A percentile compares a stretch with the other conserved stretches of the same genome.
These are phyloP conservation scores for Nemoura dubitans DNA, from an alignment of 2,888 invertebrate genomes.

Conservation along the genomic window DNA sequence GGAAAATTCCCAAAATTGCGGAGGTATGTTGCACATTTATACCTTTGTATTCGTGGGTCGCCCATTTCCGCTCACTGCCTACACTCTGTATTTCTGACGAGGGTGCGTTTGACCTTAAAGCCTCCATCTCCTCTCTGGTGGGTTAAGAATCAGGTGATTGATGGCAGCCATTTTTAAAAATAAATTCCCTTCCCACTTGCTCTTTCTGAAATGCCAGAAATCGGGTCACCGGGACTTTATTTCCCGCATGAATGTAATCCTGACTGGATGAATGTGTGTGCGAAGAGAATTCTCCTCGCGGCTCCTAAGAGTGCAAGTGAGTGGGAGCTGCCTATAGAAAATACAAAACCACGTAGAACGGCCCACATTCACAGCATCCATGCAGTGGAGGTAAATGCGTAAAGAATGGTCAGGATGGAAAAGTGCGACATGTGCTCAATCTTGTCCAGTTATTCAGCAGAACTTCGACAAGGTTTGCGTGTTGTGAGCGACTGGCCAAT, in stretches of 20 bases:
- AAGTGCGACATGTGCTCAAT: neutral
- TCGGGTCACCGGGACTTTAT: neutral
- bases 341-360: neutral
- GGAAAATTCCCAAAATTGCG: too few relatives aligned
- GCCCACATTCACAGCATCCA: neutral
- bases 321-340: neutral
- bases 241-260: neutral
- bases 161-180: neutral
- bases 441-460: neutral
- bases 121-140: too few relatives aligned
- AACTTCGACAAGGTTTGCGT: neutral
- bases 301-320: neutral
- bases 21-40: too few relatives aligned
- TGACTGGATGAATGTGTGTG: neutral
- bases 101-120: too few relatives aligned
- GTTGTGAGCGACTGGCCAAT: neutral
- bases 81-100: too few relatives aligned
- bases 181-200: too few relatives aligned
- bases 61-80: too few relatives aligned
- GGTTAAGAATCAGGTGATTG: neutral
- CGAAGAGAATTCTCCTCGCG: neutral
- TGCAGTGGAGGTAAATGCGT: too few relatives aligned
- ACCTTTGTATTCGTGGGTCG: too few relatives aligned
- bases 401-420: neutral
- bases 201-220: neutral